Evolutionary conservation across 92 coral and sea anemone genomes (phyloP), one percentile per base, ranked within the genome.

Genomic region (Parazoanthus darwini): DNA sequence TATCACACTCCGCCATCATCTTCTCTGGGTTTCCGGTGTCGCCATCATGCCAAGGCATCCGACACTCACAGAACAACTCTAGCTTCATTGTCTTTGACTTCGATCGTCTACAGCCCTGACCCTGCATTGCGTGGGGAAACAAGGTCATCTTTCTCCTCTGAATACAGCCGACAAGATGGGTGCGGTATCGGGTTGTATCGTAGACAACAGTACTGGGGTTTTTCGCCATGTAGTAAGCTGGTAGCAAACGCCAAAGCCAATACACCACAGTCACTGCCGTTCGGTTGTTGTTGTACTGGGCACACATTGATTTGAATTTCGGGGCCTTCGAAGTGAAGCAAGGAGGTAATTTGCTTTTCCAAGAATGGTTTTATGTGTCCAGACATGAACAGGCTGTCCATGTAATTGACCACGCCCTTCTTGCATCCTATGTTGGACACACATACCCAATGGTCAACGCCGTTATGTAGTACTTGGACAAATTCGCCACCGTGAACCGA

Each of bases 221-320:
- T 75, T 88, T 58, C 6, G 33, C 94, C 94, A 76, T 84, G 71
- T 35, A 89, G 71, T 43, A 92, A 37, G 50, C 81, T 54, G 35
- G 89, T 85, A 6, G 91, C 92, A 88, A 74, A 91, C 8, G 94
- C 94, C 16, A 93, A 66, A 18, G 94, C 94, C 85, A 91, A 88
- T 8, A 92, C 88, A 36, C 96, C 94, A 88, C 96, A 93, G 84
- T 93, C 94, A 48, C 80, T 82, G 11, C 90, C 71, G 38, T 91
- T 89, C 5, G 59, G 81, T 74, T 93, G 94, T 71, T 86, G 92
- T 77, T 89, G 94, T 43, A 87, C 93, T 20, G 92, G 74, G 54
- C 44, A 50, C n/a, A 89, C 68, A 8, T 88, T 88, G 3, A 91
- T 37, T 20, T 36, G 78, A 11, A 91, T 29, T 42, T 86, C 80